Evolutionary conservation across 1,140 invertebrate genomes (phyloP).

Genomic region (Leptestheria dahalacensis): DNA sequence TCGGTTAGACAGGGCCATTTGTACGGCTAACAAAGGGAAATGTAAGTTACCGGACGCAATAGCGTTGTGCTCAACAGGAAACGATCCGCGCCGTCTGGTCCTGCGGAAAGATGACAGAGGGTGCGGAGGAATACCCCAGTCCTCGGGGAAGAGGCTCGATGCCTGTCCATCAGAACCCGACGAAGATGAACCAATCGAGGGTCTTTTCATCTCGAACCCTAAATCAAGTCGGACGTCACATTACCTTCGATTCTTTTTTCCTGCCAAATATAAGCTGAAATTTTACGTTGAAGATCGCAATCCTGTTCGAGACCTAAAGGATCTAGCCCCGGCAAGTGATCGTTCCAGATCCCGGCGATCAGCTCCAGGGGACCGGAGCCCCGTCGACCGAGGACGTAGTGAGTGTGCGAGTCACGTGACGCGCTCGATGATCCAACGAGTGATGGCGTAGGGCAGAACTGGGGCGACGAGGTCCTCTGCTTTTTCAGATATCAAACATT

Average conservation of each 20-base stretch:
- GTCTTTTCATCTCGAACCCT: background rate
- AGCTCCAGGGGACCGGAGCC: slow-evolving; percentile 19
- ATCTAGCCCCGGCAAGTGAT: background rate
- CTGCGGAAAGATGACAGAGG: background rate
- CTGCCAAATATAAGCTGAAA: background rate
- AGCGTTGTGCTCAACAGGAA: background rate
- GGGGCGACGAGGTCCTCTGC: background rate
- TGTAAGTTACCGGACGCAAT: background rate
- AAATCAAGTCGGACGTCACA: no score
- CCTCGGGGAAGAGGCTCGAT: background rate
- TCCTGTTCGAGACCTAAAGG: background rate
- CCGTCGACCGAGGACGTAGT: slow-evolving; percentile 7
- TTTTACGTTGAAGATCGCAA: background rate
- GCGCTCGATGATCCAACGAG: background rate
- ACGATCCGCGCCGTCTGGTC: slow-evolving; percentile 3
- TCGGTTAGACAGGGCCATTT: background rate
- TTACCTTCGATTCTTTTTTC: background rate
- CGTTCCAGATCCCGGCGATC: slow-evolving; percentile 18
- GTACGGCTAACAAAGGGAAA: background rate
- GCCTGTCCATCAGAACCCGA: slow-evolving; percentile 2
- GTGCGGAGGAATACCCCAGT: background rate
- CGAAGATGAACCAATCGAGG: slow-evolving; percentile 5
- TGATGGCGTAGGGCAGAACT: background rate
- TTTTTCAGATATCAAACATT: background rate
- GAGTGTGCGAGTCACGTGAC: slow-evolving; percentile 1